Base-by-base conservation (phyloP, 2,888 invertebrate genomes). In the Laspeyria flexula region DNA sequence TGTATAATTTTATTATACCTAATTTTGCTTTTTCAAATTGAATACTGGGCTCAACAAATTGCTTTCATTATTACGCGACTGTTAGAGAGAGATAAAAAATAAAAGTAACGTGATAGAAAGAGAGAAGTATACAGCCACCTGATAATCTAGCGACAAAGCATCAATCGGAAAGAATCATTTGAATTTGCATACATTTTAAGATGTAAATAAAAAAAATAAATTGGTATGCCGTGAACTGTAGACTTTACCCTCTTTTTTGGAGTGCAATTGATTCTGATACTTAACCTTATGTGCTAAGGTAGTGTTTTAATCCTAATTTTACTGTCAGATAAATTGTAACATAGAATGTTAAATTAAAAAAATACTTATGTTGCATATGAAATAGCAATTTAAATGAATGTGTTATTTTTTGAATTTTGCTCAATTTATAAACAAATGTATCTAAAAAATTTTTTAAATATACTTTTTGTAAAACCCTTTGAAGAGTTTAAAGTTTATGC, bases 1-100 rank as follows among this genome's bases (percentile, higher is more conserved):
- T 81, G 90, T 89, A 90, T 91, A 91, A 91, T 90, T 91, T 90
- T 88, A 88, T 89, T 86, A 80, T 81, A 81, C 83, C 69, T 73
- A 62, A 71, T 71, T 69, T 60, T 54, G 61, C 69, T 76, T 73
- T 68, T 49, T 66, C 74, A 83, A 85, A 86, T 87, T 83, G 83
- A 87, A 86, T 67, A 58, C 59, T 7, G 53, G 59, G 48, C 42
- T 52, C 65, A 41, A 40, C 57, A 81, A 86, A 86, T 85, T 83
- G 79, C 81, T 77, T 69, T 56, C 65, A 69, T 71, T 69, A 69
- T 67, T 47, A 42, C 39, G 21, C 55, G 29, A 74, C 39, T 29
- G 65, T 35, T 1, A 48, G 65, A 79, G 59, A 47, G 71, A 69
- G 72, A 76, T 3, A 35, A 1, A 37, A 41, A 43, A 38, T 27